phyloP scores from a whole-genome alignment of 2,888 invertebrate species.

The Polylopha cassiicola region DNA sequence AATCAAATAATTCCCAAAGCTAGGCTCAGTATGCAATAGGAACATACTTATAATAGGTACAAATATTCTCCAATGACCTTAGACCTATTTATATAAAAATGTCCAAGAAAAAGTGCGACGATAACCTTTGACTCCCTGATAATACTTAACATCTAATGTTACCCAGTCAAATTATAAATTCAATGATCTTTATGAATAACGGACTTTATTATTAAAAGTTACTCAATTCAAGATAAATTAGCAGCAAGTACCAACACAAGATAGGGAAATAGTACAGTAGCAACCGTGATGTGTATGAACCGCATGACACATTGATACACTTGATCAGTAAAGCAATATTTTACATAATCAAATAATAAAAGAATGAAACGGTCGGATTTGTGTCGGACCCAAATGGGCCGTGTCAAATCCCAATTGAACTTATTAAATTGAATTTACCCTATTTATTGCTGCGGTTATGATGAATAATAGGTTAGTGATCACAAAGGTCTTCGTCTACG shows the following conservation, averaged over 20 bases:
- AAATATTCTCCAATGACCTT: not conserved
- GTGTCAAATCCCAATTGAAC: conserved; percentile 69
- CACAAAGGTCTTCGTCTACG: no score
- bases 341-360: conserved; percentile 45
- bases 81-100: no score
- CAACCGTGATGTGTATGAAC: no score
- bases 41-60: conserved; percentile 12
- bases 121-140: no score
- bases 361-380: conserved; percentile 47
- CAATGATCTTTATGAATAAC: no score
- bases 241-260: no score
- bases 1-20: conserved; percentile 17
- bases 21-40: conserved; percentile 14
- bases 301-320: conserved; percentile 21
- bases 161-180: no score
- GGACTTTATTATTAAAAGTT: no score
- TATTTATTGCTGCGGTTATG: conserved; percentile 42
- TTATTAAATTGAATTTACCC: conserved; percentile 58
- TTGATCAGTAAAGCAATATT: conserved; percentile 31
- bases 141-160: no score
- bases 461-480: conserved; percentile 49
- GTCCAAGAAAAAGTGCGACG: no score
- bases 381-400: conserved; percentile 47
- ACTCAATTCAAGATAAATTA: no score
- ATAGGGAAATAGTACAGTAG: no score